These are phyloP conservation scores for Hypolimnas misippus DNA, from an alignment of 2,888 invertebrate genomes.

Conservation along the genomic window DNA sequence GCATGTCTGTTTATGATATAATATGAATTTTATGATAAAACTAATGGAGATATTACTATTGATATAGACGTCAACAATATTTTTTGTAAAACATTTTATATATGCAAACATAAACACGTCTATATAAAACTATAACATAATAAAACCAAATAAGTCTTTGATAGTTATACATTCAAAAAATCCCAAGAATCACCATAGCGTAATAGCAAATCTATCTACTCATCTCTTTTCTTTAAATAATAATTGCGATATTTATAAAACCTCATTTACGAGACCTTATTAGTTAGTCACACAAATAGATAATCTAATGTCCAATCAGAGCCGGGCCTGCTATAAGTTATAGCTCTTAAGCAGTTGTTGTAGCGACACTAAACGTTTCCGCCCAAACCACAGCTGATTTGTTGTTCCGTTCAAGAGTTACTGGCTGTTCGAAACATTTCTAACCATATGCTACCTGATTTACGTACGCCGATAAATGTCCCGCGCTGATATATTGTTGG, in stretches of 20 bases:
- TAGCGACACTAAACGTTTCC: constrained; percentile 69
- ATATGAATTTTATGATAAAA: no score
- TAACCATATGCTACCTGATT: constrained; percentile 67
- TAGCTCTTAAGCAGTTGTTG: constrained; percentile 68
- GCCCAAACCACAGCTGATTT: constrained; percentile 79
- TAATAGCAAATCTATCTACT: no score
- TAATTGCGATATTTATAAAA: background rate
- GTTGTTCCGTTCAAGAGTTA: constrained; percentile 75
- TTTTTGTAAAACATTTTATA: no score
- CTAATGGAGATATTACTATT: no score
- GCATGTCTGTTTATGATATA: no score
- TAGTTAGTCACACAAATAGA: constrained; percentile 6
- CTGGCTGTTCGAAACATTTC: constrained; percentile 66
- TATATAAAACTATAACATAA: no score
- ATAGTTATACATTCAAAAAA: no score
- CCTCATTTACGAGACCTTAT: background rate
- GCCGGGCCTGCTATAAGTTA: constrained; percentile 65
- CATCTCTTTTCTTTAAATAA: no score
- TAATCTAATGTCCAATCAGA: constrained; percentile 35
- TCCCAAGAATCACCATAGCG: no score
- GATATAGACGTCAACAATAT: no score
- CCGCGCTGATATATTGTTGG: constrained; percentile 24
- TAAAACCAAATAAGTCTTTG: no score
- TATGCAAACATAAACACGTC: no score
- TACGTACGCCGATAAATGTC: constrained; percentile 42